Evolutionary conservation across 2,113 vertebrate genomes (phyloP).

Genomic region (Anser brachyrhynchus): DNA sequence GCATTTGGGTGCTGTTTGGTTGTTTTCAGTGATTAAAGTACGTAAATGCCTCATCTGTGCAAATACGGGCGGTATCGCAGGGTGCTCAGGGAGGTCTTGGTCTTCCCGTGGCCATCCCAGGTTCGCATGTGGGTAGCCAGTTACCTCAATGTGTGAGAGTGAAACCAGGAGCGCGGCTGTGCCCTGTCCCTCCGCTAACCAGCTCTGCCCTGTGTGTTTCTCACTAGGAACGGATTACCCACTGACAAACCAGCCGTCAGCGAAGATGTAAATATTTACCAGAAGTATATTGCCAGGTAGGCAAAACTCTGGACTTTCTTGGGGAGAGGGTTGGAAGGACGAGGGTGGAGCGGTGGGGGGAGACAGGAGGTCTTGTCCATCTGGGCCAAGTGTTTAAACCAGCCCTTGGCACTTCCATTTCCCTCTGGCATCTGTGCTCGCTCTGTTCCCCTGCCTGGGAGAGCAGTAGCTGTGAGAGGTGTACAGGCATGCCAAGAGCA

Average conservation of each 20-base stretch:
- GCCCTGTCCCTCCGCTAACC: slow-evolving; percentile 65
- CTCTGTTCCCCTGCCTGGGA: neutral
- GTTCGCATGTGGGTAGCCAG: no score
- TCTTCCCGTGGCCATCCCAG: neutral
- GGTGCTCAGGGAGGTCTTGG: neutral
- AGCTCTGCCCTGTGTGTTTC: slow-evolving; percentile 81
- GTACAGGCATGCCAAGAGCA: neutral
- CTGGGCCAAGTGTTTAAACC: slow-evolving; percentile 1
- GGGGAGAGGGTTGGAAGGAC: slow-evolving; percentile 38
- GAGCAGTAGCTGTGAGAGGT: slow-evolving; percentile 34
- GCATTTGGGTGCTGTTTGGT: neutral
- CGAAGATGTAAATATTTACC: slow-evolving; percentile 99
- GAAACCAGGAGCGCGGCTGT: neutral
- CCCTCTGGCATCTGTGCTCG: slow-evolving; percentile 4
- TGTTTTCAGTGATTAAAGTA: neutral
- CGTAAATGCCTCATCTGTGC: neutral
- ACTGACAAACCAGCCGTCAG: slow-evolving; percentile 93
- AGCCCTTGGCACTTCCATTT: slow-evolving; percentile 16
- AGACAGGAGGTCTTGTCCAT: slow-evolving; percentile 22
- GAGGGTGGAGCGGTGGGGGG: slow-evolving; percentile 33
- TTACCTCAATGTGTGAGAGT: neutral
- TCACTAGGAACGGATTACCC: slow-evolving; percentile 95
- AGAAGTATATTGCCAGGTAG: slow-evolving; percentile 99
- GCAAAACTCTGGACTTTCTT: slow-evolving; percentile 74
- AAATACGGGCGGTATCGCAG: neutral